These are phyloP conservation scores for Tympanuchus pallidicinctus DNA, from an alignment of 2,113 vertebrate genomes.

Conservation along the genomic window DNA sequence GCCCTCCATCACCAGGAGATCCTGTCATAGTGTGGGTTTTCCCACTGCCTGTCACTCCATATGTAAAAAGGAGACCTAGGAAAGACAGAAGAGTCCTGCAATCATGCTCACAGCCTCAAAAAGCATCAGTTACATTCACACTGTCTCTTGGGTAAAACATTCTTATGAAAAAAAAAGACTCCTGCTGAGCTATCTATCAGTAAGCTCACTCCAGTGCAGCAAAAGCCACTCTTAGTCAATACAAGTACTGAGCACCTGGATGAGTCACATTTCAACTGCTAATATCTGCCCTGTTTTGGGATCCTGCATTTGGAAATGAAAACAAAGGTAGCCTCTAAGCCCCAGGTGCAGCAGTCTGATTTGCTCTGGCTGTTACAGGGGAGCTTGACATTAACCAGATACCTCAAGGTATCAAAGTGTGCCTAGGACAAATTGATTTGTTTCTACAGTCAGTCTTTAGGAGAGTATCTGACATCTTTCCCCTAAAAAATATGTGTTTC, in stretches of 20 bases:
- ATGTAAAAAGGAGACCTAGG: constrained; percentile 94
- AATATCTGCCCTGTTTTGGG: rapidly evolving
- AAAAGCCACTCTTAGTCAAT: background rate
- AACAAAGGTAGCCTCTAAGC: rapidly evolving
- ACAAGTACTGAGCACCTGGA: background rate
- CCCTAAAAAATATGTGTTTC: background rate
- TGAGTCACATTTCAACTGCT: background rate
- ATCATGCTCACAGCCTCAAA: background rate
- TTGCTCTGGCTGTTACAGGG: background rate
- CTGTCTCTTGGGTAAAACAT: rapidly evolving
- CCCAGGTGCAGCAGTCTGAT: background rate
- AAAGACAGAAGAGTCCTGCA: background rate
- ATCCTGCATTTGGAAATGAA: background rate
- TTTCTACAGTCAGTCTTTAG: background rate
- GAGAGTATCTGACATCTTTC: background rate
- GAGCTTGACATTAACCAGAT: background rate
- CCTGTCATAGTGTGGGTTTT: constrained; percentile 98
- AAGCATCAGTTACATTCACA: background rate
- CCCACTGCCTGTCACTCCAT: constrained; percentile 96
- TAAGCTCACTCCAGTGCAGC: background rate
- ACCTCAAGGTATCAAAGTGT: background rate
- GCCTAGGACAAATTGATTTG: background rate
- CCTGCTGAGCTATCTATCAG: background rate
- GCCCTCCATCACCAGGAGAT: constrained; percentile 90
- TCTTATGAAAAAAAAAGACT: background rate